Percentiles rank a stretch among this genome's conserved stretches.
Conservation (phyloP, 2,113 vertebrate genomes). For the Pteronura brasiliensis region DNA sequence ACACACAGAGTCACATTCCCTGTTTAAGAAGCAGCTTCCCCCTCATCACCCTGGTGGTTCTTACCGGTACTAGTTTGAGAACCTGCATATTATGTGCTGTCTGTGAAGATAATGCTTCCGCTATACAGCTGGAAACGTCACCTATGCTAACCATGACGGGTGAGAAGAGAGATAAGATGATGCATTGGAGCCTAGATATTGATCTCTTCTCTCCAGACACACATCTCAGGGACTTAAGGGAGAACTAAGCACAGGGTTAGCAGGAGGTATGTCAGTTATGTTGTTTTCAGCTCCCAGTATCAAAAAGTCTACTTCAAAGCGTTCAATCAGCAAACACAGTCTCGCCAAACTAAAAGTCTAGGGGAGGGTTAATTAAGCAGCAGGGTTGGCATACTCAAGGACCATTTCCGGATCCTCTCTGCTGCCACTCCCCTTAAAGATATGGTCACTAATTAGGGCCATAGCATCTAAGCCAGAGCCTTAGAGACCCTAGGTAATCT, state of each 20-base stretch:
- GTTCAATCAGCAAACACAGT: not conserved
- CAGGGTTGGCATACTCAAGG: not conserved
- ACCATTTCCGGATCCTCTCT: not conserved
- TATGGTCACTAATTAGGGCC: not conserved
- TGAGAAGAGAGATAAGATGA: not conserved
- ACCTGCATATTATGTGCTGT: not conserved
- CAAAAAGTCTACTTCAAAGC: not conserved
- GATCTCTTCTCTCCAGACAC: not conserved
- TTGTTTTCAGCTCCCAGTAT: not conserved
- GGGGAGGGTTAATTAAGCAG: not conserved
- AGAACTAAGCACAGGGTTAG: not conserved
- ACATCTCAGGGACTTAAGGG: not conserved
- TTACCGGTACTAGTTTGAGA: not conserved
- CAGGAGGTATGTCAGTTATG: not conserved
- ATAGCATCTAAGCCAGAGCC: not conserved
- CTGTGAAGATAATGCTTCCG: not conserved
- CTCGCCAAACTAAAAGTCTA: not conserved
- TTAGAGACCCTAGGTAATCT: not conserved
- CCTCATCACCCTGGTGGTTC: not conserved
- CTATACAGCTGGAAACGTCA: not conserved
- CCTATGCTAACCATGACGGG: not conserved
- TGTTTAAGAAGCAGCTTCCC: not conserved
- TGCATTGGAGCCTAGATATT: not conserved
- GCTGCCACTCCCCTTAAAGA: not conserved
- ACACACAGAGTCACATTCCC: not conserved